A percentile compares a stretch with the other conserved stretches of the same genome.
These are phyloP conservation scores for Sycobia sp. DNA, from an alignment of 1,140 invertebrate genomes.

Conservation along the genomic window DNA sequence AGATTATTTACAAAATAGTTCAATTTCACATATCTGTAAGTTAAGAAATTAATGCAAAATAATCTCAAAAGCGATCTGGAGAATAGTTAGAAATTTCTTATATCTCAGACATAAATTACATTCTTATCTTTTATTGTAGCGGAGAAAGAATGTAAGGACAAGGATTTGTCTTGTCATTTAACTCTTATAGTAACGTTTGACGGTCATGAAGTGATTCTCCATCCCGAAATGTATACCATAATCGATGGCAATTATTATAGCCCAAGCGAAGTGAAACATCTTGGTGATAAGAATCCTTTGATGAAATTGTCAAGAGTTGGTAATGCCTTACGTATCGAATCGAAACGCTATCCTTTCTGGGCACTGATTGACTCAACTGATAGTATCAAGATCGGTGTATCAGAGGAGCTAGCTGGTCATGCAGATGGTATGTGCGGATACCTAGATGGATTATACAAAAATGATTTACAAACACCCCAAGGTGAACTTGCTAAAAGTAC, in stretches of 20 bases:
- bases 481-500: constrained; percentile 67
- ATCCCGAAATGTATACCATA: constrained; percentile 69
- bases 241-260: constrained; percentile 72
- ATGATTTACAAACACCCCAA: constrained; percentile 69
- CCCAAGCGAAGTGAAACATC: constrained; percentile 70
- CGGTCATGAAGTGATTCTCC: constrained; percentile 64
- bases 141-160: constrained; percentile 67
- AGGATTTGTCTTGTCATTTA: constrained; percentile 61
- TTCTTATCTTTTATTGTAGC: constrained; percentile 55
- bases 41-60: no score
- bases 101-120: no score
- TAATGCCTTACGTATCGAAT: constrained; percentile 70
- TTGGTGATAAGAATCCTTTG: constrained; percentile 66
- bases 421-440: constrained; percentile 82
- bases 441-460: constrained; percentile 68
- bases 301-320: constrained; percentile 74
- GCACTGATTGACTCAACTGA: constrained; percentile 71
- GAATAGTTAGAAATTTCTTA: no score
- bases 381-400: constrained; percentile 75
- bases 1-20: no score
- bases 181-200: constrained; percentile 67
- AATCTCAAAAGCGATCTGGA: no score
- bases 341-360: constrained; percentile 73
- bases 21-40: no score
- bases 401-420: constrained; percentile 63